Evolutionary conservation across 2,888 invertebrate genomes (phyloP).

Genomic region (Crioceris asparagi): DNA sequence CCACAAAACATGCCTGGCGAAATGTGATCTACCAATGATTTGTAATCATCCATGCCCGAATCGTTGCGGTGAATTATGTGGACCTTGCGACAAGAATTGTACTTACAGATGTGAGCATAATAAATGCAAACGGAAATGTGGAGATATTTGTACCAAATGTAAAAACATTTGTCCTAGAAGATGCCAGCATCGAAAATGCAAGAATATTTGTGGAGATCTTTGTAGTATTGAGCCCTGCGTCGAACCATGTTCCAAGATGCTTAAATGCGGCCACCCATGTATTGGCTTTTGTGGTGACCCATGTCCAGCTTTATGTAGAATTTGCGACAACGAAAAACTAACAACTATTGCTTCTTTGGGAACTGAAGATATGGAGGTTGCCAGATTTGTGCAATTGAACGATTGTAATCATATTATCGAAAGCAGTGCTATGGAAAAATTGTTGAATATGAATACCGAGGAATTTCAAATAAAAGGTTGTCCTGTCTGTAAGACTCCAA

Average conservation of each 20-base stretch:
- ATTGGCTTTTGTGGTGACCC: constrained; percentile 63
- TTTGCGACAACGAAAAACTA: constrained; percentile 29
- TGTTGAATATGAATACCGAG: constrained; percentile 26
- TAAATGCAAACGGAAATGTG: constrained; percentile 39
- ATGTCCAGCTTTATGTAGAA: constrained; percentile 24
- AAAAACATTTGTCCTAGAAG: constrained; percentile 26
- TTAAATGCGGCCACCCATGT: constrained; percentile 50
- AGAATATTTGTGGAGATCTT: constrained; percentile 38
- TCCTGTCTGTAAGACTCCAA: constrained; percentile 23
- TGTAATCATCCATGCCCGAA: constrained; percentile 53
- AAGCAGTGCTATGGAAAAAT: constrained; percentile 21
- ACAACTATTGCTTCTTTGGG: constrained; percentile 25
- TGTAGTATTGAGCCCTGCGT: constrained; percentile 41
- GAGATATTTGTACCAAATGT: constrained; percentile 36
- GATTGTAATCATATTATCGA: constrained; percentile 27
- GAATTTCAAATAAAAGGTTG: constrained; percentile 19
- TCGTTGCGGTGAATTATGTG: constrained; percentile 46
- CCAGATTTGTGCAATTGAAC: constrained; percentile 23
- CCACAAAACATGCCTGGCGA: constrained; percentile 45
- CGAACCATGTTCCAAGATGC: constrained; percentile 33
- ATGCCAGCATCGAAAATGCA: constrained; percentile 44
- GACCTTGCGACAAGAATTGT: constrained; percentile 44
- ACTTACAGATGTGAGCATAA: constrained; percentile 43
- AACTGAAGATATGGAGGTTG: constrained; percentile 25
- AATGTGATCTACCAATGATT: constrained; percentile 46